A percentile compares a stretch with the other conserved stretches of the same genome.
Conservation (phyloP, 1,140 invertebrate species). For the Heterodera carotae region DNA sequence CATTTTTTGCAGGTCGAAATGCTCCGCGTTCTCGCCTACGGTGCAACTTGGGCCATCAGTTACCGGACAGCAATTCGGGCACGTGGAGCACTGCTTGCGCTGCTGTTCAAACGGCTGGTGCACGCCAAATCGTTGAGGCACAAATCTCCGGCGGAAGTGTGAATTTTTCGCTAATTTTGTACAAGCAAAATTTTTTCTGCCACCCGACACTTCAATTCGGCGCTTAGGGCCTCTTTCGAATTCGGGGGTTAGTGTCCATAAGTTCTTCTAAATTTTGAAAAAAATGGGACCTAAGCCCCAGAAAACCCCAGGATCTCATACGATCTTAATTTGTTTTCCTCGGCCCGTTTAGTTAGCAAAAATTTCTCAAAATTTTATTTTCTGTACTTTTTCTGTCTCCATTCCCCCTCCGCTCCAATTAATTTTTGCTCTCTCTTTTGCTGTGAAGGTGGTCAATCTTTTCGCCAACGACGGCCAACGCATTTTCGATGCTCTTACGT, state of each 20-base stretch:
- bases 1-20: slow-evolving; percentile 71
- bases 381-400: too few relatives aligned
- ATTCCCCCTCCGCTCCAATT: too few relatives aligned
- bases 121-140: slow-evolving; percentile 70
- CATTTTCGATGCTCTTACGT: slow-evolving; percentile 72
- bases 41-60: slow-evolving; percentile 72
- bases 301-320: too few relatives aligned
- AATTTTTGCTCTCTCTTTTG: neutral
- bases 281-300: too few relatives aligned
- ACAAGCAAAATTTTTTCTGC: neutral
- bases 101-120: slow-evolving; percentile 74
- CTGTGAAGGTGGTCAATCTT: slow-evolving; percentile 73
- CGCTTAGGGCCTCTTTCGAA: too few relatives aligned
- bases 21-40: slow-evolving; percentile 70
- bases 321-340: too few relatives aligned
- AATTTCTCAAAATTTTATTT: slow-evolving; percentile 5
- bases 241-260: too few relatives aligned
- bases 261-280: too few relatives aligned
- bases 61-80: slow-evolving; percentile 72
- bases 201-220: too few relatives aligned
- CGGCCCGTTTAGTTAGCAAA: too few relatives aligned
- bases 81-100: slow-evolving; percentile 70
- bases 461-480: slow-evolving; percentile 75
- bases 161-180: neutral
- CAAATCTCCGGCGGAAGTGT: slow-evolving; percentile 72